Base-by-base conservation (phyloP, 2,113 vertebrate genomes). In the Bungarus multicinctus region DNA sequence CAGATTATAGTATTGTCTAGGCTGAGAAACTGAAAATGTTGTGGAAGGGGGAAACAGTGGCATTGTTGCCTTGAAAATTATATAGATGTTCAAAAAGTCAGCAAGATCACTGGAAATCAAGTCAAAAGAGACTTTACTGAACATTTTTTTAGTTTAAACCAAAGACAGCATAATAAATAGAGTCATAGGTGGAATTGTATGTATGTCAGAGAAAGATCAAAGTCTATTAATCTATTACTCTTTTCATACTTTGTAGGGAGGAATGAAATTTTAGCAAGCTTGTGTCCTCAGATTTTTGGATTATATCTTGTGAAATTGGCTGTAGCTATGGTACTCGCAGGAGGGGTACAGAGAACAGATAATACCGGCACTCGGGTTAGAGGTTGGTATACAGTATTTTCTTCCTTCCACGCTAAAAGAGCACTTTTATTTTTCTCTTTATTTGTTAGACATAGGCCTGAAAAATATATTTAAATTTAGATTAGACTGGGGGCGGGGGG, bases 271-370 rank as follows among this genome's bases (percentile, higher is more conserved):
- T 91, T 99, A 98, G 97, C 98, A 93, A 99, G 99, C 92, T 96
- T 99, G 58, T 99, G 99, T 93, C 99, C 99, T 54, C 99, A 99
- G 97, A 98, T 99, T 2, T 99, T 99, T 96, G 99, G 99, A 22
- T 97, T 99, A 98, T 99, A 99, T 95, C 97, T 99, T 86, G 98
- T 99, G 88, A 99, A 99, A 97, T 91, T 99, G 94, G 98, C 99
- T 1, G 98, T 99, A 91, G 98, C 98, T 54, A 98, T 99, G 98
- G 98, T 99, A 74, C 96, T 99, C 93, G 98, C 99, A 89, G 99
- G 99, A 50, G 99, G 99, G 1, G 99, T 99, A 27, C 99, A 99
- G 97, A 98, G 99, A 96, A 98, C 96, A n/a, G 99, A 99, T 95
- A 96, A 98, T n/a, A 97, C 98, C 91, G 99, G 99, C 95, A 99